Evolutionary conservation across 2,888 invertebrate species (phyloP), one percentile per base, ranked within the genome.

Genomic region (Gymnoscelis rufifasciata): DNA sequence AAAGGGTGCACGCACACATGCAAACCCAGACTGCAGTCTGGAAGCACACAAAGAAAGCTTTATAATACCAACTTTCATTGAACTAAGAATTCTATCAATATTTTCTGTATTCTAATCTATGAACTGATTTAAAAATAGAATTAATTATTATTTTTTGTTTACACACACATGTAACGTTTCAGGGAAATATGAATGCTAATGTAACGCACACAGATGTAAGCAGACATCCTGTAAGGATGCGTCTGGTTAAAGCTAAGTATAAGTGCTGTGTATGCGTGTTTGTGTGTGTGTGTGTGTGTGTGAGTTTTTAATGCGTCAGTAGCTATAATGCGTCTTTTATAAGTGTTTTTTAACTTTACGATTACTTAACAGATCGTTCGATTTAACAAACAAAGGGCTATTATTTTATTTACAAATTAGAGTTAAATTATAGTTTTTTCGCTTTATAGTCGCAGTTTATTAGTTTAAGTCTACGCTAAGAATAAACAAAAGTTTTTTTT

Each of bases 1-100:
- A 79, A 84, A 86, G 87, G 86, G 84, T 83, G 84, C 76, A 83
- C 83, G 27, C 78, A 76, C 71, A 84, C 83, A 62, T 37, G 15
- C 10, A 38, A 37, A 59, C 15, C 74, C 64, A 60, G 64, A 64
- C 68, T 72, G 63, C 55, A 68, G 82, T 83, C 80, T 79, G 75
- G 61, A 54, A 55, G 47, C 75, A 74, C 78, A 71, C 80, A 68
- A 56, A 46, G 57, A 52, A 51, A 41, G 53, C 42, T 41, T 49
- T 52, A 51, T 56, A 61, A 37, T 52, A 49, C 36, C 40, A 59
- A 64, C 65, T 63, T 68, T 64, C 65, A 62, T 63, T 59, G 59
- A 61, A 56, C 58, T 49, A 49, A 39, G 19, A 36, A 46, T 52
- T 49, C 35, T 15, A 15, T 49, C 49, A 56, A 56, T 54, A 52